phyloP scores from a whole-genome alignment of 2,113 vertebrate genomes.

The Cyprinodon variegatus region DNA sequence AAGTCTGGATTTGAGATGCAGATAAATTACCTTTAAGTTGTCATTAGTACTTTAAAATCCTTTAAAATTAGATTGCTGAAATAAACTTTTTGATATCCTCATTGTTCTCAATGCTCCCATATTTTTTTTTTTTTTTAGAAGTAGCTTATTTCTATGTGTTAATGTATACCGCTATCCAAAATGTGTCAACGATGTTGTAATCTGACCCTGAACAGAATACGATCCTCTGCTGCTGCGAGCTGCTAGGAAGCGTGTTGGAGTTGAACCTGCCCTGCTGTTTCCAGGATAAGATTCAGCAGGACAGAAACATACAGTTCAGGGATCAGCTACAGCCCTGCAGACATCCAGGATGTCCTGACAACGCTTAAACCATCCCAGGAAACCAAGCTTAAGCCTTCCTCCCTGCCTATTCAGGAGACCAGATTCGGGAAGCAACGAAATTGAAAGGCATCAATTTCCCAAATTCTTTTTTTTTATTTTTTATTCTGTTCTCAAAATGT shows the following conservation, averaged over 20 bases:
- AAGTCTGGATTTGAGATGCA: not conserved
- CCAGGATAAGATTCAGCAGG: conserved; percentile 30
- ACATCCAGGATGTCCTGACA: conserved; percentile 54
- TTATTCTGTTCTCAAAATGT: not conserved
- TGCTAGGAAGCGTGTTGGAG: conserved; percentile 81
- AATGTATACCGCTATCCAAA: not conserved
- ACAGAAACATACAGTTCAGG: conserved; percentile 30
- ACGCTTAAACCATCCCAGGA: conserved; percentile 19
- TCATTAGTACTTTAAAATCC: not conserved
- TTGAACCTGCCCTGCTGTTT: conserved; percentile 75
- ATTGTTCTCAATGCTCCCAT: not conserved
- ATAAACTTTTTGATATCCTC: not conserved
- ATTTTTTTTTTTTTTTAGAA: not conserved
- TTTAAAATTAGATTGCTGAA: not conserved
- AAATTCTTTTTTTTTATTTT: not conserved
- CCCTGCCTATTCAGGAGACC: conserved; percentile 3
- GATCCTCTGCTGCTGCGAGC: conserved; percentile 84
- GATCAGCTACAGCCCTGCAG: conserved; percentile 46
- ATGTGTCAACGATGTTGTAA: conserved; percentile 7
- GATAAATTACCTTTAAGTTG: not conserved
- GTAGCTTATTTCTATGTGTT: not conserved
- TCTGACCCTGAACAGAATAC: conserved; percentile 78
- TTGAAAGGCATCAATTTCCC: not conserved
- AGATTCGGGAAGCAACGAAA: not conserved
- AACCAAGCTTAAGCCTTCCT: conserved; percentile 24